Evolutionary conservation across 2,113 vertebrate species (phyloP).

Genomic region (Sardina pilchardus): DNA sequence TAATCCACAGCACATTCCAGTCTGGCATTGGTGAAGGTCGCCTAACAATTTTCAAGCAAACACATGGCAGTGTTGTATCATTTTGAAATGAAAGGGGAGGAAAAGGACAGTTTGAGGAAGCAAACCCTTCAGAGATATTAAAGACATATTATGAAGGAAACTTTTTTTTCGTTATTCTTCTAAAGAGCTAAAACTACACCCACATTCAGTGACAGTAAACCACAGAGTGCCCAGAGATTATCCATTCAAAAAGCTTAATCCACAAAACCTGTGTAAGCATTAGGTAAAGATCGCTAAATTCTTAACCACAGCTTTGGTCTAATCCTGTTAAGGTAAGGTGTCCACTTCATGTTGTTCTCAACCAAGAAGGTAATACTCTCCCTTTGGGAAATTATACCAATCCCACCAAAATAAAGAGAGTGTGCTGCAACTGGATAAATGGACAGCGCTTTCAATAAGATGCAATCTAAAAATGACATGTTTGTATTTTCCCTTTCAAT

Average conservation of each 20-base stretch:
- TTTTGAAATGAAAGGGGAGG: neutral
- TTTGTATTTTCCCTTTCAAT: neutral
- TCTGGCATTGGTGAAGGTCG: neutral
- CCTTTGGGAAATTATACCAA: slow-evolving; percentile 33
- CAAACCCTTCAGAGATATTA: too few relatives aligned
- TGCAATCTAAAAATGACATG: neutral
- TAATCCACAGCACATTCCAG: neutral
- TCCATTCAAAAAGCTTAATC: too few relatives aligned
- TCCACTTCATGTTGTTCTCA: neutral
- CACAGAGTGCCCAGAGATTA: too few relatives aligned
- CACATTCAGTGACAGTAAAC: too few relatives aligned
- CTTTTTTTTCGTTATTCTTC: too few relatives aligned
- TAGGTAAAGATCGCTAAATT: too few relatives aligned
- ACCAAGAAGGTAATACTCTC: neutral
- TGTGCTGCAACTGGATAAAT: neutral
- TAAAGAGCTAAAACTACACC: too few relatives aligned
- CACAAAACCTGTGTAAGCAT: too few relatives aligned
- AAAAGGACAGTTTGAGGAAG: too few relatives aligned
- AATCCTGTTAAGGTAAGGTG: neutral
- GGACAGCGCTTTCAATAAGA: neutral
- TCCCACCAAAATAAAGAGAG: slow-evolving; percentile 17
- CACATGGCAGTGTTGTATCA: neutral
- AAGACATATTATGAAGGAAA: too few relatives aligned
- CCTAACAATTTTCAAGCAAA: neutral
- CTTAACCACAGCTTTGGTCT: too few relatives aligned